These are phyloP conservation scores for Bellardia bayeri DNA, from an alignment of 2,888 invertebrate species.

Conservation along the genomic window DNA sequence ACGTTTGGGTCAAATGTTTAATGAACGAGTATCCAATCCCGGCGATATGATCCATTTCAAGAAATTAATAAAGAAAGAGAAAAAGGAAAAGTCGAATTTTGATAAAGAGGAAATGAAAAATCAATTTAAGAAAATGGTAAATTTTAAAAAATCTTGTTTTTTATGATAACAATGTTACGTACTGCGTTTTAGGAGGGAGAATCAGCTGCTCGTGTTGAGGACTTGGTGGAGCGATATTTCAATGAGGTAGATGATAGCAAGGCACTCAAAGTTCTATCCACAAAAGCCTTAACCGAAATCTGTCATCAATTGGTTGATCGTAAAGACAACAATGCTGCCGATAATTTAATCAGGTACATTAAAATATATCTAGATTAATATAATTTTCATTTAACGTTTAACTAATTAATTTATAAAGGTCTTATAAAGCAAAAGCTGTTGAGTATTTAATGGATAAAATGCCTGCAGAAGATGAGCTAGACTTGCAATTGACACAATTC, in stretches of 20 bases:
- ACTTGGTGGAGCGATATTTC: conserved; percentile 87
- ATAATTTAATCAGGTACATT: conserved; percentile 85
- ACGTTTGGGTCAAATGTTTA: conserved; percentile 91
- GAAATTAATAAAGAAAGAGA: conserved; percentile 84
- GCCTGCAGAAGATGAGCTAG: conserved; percentile 84
- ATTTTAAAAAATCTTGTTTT: not conserved
- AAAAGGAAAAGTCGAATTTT: conserved; percentile 76
- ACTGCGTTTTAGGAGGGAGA: conserved; percentile 77
- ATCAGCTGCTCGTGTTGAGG: conserved; percentile 85
- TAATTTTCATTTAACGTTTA: not conserved
- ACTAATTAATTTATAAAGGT: conserved; percentile 77
- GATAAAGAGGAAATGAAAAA: conserved; percentile 81
- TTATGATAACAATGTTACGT: not conserved
- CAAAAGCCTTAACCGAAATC: conserved; percentile 91
- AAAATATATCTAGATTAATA: not conserved
- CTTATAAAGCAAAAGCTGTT: conserved; percentile 85
- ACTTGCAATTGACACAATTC: conserved; percentile 85
- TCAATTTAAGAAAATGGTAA: conserved; percentile 78
- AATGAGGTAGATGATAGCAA: conserved; percentile 85
- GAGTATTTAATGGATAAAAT: conserved; percentile 85
- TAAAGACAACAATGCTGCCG: conserved; percentile 86
- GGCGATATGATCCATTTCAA: conserved; percentile 91
- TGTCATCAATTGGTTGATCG: conserved; percentile 88
- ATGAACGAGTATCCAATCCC: conserved; percentile 92
- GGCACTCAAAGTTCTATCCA: conserved; percentile 88